phyloP scores from a whole-genome alignment of 2,888 invertebrate species.

The Anthophora plumipes region DNA sequence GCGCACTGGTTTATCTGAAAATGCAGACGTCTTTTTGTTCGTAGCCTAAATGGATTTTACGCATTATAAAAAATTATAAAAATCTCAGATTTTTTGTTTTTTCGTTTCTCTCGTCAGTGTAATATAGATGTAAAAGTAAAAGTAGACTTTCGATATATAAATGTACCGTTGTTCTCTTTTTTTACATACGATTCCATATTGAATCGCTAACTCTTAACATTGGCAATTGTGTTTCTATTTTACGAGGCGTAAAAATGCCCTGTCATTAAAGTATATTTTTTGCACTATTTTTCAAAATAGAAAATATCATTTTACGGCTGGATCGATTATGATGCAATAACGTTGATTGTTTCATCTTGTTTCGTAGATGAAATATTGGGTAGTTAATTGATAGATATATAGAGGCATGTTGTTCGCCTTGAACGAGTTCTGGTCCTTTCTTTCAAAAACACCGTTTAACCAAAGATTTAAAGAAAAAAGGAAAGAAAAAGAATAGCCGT shows the following conservation, averaged over 20 bases:
- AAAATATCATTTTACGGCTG: conserved; percentile 22
- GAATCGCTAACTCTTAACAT: not conserved
- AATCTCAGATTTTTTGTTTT: not conserved
- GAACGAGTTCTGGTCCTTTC: conserved; percentile 55
- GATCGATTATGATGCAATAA: conserved; percentile 64
- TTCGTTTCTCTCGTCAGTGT: not conserved
- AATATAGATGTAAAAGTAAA: not conserved
- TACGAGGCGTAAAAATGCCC: not conserved
- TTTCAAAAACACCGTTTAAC: conserved; percentile 39
- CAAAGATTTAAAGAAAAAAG: not conserved
- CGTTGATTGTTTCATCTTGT: conserved; percentile 63
- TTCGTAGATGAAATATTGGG: conserved; percentile 59
- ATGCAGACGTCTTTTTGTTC: not conserved
- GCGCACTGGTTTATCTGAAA: not conserved
- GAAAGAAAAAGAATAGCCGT: not conserved
- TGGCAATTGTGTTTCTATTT: not conserved
- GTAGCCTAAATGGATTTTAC: not conserved
- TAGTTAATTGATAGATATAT: conserved; percentile 56
- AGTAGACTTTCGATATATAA: not conserved
- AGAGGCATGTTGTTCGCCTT: conserved; percentile 62
- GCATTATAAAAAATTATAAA: not conserved
- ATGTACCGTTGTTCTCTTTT: not conserved
- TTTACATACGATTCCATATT: not conserved
- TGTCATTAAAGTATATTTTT: not conserved
- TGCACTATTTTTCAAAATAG: conserved; percentile 10